Percentiles rank a stretch among this genome's conserved stretches.
phyloP scores from a whole-genome alignment of 2,888 invertebrate genomes.

The Spicauda simplicius region DNA sequence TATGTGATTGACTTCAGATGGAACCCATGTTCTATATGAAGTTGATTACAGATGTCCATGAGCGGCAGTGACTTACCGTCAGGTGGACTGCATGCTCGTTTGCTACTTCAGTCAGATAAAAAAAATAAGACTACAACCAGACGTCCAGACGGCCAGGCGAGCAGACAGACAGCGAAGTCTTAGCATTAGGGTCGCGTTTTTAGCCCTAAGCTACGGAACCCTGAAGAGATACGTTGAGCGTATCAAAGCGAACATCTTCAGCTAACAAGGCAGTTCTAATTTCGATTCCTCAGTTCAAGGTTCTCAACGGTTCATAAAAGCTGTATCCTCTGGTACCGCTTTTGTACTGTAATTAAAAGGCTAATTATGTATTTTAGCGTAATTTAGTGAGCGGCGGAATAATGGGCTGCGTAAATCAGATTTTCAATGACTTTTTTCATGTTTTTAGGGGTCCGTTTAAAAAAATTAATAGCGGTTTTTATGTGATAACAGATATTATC shows the following conservation, averaged over 20 bases:
- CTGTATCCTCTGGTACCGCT: slow-evolving; percentile 19
- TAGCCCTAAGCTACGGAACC: too few species aligned
- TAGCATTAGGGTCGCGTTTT: too few species aligned
- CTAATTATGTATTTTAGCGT: slow-evolving; percentile 37
- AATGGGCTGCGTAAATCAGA: slow-evolving; percentile 26
- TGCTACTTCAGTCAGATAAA: too few species aligned
- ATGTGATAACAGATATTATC: neutral
- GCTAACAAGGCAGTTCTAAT: slow-evolving; percentile 8
- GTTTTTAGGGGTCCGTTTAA: slow-evolving; percentile 9
- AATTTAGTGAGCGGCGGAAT: slow-evolving; percentile 34
- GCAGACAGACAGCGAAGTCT: too few species aligned
- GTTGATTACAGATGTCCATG: too few species aligned
- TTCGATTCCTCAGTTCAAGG: slow-evolving; percentile 22
- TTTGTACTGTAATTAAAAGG: slow-evolving; percentile 35
- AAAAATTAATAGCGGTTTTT: too few species aligned
- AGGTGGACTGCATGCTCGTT: too few species aligned
- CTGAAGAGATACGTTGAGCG: neutral
- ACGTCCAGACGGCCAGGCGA: too few species aligned
- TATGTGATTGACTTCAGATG: too few species aligned
- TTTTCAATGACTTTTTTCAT: slow-evolving; percentile 31
- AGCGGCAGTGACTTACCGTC: too few species aligned
- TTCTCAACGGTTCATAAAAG: slow-evolving; percentile 20
- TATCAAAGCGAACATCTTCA: slow-evolving; percentile 7
- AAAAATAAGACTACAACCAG: too few species aligned
- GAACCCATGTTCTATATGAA: too few species aligned